Base-by-base conservation (phyloP, 1,140 invertebrate genomes). In the Procambarus clarkii region DNA sequence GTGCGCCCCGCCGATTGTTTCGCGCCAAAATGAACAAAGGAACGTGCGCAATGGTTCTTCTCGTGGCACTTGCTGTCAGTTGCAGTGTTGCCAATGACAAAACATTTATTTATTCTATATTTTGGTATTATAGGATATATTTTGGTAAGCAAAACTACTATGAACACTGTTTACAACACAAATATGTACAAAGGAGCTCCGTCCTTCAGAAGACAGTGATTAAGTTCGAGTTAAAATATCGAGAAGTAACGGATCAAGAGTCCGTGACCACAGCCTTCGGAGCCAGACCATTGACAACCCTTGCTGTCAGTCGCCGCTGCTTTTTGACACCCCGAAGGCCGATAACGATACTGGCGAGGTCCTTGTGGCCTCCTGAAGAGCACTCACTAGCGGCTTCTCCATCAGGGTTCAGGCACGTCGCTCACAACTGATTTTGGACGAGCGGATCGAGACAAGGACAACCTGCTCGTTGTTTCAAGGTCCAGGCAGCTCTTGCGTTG, bases 301-400 rank as follows among this genome's bases (percentile, higher is more conserved):
- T 91, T 74, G 82, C 88, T 86, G 88, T 91, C 88, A 91, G 82
- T 91, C 88, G 88, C 88, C 88, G 76, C 88, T 85, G 88, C 88
- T 91, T 91, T 91, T 91, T 91, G 88, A 91, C 88, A 91, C 88
- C 88, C 88, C 44, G 48, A 82, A 91, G 88, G 82, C 88, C 88
- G 88, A 91, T 91, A 91, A 91, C 88, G 88, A 91, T 91, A 91
- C 88, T 71, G 88, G 88, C 82, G 88, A 91, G 88, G 88, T 79
- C 82, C 88, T 91, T 91, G 88, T 91, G 88, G 88, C 74, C 88
- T 90, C 44, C 82, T 91, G 88, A 64, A 91, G 88, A 48, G 76
- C 83, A 81, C 88, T 91, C 76, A 86, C 58, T 74, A 74, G 21
- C 88, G 48, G 88, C 88, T 84, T 79, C 88, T 91, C 88, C 88